Evolutionary conservation across 2,888 invertebrate species (phyloP).

Genomic region (Lasius platythorax): DNA sequence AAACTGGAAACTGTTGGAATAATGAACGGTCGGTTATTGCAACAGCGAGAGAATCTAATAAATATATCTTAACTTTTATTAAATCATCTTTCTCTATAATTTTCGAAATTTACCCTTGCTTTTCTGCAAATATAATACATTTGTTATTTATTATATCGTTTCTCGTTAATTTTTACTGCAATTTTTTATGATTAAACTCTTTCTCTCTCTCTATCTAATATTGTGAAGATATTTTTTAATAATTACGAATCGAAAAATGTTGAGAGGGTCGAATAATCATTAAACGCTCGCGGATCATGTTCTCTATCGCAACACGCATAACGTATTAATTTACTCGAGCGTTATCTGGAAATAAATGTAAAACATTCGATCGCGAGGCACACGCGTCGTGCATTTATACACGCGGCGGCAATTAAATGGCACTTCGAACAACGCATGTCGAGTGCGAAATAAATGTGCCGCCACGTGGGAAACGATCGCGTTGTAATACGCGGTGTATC

Average conservation of each 20-base stretch:
- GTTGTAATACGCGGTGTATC: slow-evolving; percentile 24
- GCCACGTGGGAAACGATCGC: slow-evolving; percentile 42
- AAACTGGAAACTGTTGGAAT: neutral
- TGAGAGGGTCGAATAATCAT: slow-evolving; percentile 1
- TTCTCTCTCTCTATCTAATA: neutral
- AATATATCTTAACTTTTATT: neutral
- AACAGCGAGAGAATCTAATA: neutral
- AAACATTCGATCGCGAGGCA: neutral
- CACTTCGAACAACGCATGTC: neutral
- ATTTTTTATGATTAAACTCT: neutral
- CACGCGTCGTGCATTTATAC: slow-evolving; percentile 33
- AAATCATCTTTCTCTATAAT: neutral
- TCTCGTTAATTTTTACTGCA: neutral
- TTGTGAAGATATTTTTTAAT: neutral
- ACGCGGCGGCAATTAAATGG: slow-evolving; percentile 35
- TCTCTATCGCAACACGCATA: slow-evolving; percentile 7
- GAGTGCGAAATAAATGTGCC: slow-evolving; percentile 20
- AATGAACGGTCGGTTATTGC: neutral
- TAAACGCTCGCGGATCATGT: neutral
- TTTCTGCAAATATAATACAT: neutral
- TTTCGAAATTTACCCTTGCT: neutral
- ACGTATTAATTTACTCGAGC: slow-evolving; percentile 37
- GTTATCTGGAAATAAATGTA: slow-evolving; percentile 30
- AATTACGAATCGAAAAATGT: neutral
- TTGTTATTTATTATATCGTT: neutral